Conservation (phyloP, 1,140 invertebrate genomes). For the Episyrphus balteatus region DNA sequence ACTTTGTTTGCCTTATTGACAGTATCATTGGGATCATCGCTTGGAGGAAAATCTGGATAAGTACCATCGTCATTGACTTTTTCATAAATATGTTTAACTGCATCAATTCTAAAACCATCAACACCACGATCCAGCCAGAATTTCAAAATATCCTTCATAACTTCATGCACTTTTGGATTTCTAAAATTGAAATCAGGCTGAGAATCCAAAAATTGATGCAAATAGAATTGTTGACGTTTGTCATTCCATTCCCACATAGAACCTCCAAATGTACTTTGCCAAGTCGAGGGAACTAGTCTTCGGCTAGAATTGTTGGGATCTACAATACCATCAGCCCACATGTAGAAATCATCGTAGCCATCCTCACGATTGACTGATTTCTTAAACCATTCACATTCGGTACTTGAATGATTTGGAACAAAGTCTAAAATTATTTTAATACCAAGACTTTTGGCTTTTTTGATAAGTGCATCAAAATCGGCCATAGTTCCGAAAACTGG, state of each 20-base stretch:
- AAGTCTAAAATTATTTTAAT: constrained; percentile 51
- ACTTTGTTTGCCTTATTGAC: constrained; percentile 42
- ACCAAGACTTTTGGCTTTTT: constrained; percentile 24
- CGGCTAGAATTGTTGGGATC: neutral
- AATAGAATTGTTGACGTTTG: constrained; percentile 40
- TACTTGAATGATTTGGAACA: constrained; percentile 61
- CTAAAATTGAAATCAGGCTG: constrained; percentile 57
- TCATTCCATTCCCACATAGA: constrained; percentile 41
- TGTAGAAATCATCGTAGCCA: constrained; percentile 51
- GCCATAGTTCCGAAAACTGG: constrained; percentile 48
- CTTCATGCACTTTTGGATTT: constrained; percentile 37
- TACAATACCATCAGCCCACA: constrained; percentile 45
- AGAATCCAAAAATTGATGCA: constrained; percentile 43
- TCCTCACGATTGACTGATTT: constrained; percentile 41
- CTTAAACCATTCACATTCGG: constrained; percentile 51
- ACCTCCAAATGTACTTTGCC: constrained; percentile 33
- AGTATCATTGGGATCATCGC: constrained; percentile 39
- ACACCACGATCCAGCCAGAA: constrained; percentile 63
- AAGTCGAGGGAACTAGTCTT: constrained; percentile 38
- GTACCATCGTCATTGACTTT: constrained; percentile 38
- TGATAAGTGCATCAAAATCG: constrained; percentile 47
- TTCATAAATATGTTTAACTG: constrained; percentile 49
- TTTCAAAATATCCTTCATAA: constrained; percentile 24
- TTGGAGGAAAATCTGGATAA: constrained; percentile 30
- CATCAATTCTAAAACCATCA: constrained; percentile 58